phyloP scores from a whole-genome alignment of 2,113 vertebrate species.

The Manacus vitellinus region DNA sequence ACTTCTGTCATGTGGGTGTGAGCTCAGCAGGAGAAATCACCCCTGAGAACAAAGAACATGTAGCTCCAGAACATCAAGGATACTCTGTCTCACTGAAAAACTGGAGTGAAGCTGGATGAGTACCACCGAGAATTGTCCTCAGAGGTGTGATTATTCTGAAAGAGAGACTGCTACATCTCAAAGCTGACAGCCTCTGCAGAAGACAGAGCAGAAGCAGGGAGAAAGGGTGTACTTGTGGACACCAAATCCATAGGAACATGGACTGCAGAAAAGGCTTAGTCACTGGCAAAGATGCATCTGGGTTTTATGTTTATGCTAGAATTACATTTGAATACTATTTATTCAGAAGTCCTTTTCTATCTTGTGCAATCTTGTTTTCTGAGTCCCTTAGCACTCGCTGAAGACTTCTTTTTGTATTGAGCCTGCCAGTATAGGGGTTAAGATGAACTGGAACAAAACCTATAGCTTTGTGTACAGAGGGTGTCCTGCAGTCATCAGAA shows the following conservation, averaged over 20 bases:
- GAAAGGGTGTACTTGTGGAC: background rate
- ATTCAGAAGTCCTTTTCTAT: background rate
- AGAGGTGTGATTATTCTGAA: background rate
- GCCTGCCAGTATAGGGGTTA: background rate
- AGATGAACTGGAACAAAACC: background rate
- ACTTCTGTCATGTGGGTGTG: accelerated
- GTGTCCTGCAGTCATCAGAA: background rate
- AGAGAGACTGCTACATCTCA: background rate
- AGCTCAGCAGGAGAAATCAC: background rate
- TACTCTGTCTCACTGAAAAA: background rate
- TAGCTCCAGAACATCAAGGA: background rate
- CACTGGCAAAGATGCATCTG: background rate
- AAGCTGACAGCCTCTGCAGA: background rate
- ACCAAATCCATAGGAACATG: accelerated
- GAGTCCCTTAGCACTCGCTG: background rate
- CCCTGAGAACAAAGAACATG: background rate
- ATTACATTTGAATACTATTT: background rate
- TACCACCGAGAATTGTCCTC: background rate
- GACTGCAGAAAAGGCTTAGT: background rate
- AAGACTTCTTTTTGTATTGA: background rate
- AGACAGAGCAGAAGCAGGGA: background rate
- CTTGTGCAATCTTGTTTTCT: background rate
- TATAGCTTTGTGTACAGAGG: background rate
- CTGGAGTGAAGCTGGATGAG: background rate
- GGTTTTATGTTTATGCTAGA: background rate